Evolutionary conservation across 2,113 vertebrate genomes (phyloP), one percentile per base, ranked within the genome.

Genomic region (Sander vitreus): DNA sequence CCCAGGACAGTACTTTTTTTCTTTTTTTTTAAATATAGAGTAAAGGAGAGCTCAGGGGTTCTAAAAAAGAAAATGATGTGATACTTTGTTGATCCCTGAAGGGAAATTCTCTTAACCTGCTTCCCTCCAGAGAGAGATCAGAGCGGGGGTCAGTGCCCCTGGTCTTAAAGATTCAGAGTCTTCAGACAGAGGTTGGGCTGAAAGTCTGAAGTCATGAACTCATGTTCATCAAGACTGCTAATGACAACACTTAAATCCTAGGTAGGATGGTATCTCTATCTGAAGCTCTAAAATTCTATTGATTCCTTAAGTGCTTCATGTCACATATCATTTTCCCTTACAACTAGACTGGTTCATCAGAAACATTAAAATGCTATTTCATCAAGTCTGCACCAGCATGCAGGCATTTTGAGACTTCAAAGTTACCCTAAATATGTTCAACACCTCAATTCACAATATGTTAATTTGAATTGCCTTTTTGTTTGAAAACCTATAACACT

Each of bases 41-140:
- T 15, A 9, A 30, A 65, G 33, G 30, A 23, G 43, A 39, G 60
- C 51, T 85, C 27, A 60, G 77, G 47, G 33, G 13, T 30, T 10
- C 21, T 73, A 14, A 48, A 81, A 86, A n/a, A 48, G 53, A 57
- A 62, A 54, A 76, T 19, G 1, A 76, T 43, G 25, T 7, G 45
- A 76, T 80, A 57, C 45, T 65, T 66, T 2, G 23, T 47, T 54
- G 55, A 79, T 79, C 48, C 74, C 43, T 14, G 53, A 54, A 8
- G 67, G 23, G 15, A 47, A 39, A 84, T 64, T 36, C 27, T 69
- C 39, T 69, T 70, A 43, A 58, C 19, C 33, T 19, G 6, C 15
- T 23, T 69, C 18, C 60, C 62, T 51, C 86, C 59, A 33, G 39
- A 23, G 54, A 63, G 27, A 74, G 47, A 76, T 77, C 60, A 54